Base-by-base conservation (phyloP, 2,797 vertebrate species). In the Sebastes cheni region DNA sequence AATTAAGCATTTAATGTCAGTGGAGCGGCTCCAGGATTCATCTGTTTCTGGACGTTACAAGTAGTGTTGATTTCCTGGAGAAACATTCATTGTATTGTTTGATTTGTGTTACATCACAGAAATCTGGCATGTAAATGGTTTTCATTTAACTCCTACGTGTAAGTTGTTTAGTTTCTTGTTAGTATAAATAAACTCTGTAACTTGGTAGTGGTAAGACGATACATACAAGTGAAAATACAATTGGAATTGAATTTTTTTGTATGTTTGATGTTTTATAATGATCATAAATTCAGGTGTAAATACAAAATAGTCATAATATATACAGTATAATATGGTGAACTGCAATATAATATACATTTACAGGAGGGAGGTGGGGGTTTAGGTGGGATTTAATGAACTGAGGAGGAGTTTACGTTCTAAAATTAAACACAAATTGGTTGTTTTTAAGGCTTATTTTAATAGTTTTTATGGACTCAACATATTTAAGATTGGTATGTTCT, bases 311-410 rank as follows among this genome's bases (percentile, higher is more conserved):
- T 39, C 1, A 39, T 14, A 39, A 39, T 39, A 39, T 14, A 39
- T 39, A 39, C 34, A 36, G 11, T 36, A 36, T 36, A 36, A 36
- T 39, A 39, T 13, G 36, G 36, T 39, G 36, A 39, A 39, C 36
- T 39, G 36, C 36, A 39, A 39, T 39, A 2, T 39, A 14, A 39
- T 39, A 6, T 13, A 14, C 36, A 39, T 39, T 39, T 5, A 39
- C 36, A 39, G 13, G 2, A 1, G 13, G 36, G 13, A 36, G 34
- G 34, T 36, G 4, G 34, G 34, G 34, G 34, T 36, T 36, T 36
- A 34, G 32, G 32, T 34, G 32, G 32, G 32, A 0, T 34, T 4
- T 34, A 36, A 36, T 36, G 34, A 36, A 11, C 0, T 36, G 34
- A 36, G 36, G 36, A 1, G 36, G 36, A 39, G 36, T 39, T 39